Evolutionary conservation across 2,113 vertebrate genomes (phyloP).

Genomic region (Redunca redunca): DNA sequence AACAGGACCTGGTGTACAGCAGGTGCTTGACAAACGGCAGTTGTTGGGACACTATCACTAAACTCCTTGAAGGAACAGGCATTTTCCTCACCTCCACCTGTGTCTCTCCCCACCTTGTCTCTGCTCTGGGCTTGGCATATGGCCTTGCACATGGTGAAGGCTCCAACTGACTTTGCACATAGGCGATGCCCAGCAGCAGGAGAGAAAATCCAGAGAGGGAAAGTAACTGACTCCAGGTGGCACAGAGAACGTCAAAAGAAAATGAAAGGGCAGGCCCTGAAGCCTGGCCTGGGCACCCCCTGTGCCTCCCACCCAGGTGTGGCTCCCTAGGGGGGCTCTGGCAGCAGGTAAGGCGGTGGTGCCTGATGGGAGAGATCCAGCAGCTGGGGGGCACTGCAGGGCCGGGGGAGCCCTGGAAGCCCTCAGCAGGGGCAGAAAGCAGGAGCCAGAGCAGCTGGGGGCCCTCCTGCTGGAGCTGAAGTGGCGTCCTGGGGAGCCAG

Average conservation of each 20-base stretch:
- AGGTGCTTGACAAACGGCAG: neutral
- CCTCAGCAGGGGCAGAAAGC: slow-evolving; percentile 27
- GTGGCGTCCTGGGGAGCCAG: neutral
- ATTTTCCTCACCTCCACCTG: neutral
- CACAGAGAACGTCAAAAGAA: neutral
- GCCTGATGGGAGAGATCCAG: neutral
- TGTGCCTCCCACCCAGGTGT: neutral
- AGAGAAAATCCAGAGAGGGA: neutral
- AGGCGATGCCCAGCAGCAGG: neutral
- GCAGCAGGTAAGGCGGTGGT: neutral
- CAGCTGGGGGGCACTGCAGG: neutral
- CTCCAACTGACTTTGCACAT: neutral
- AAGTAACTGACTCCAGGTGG: neutral
- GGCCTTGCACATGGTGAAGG: neutral
- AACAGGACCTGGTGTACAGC: neutral
- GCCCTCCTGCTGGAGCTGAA: neutral
- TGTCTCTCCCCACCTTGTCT: neutral
- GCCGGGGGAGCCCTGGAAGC: neutral
- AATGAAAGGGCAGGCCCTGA: neutral
- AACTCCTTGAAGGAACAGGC: neutral
- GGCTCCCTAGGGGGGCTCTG: neutral
- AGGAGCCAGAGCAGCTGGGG: neutral
- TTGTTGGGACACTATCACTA: neutral
- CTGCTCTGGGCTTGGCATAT: neutral
- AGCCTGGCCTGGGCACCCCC: neutral